Conservation (phyloP, 2,888 invertebrate genomes). For the Stratiomys singularior region DNA sequence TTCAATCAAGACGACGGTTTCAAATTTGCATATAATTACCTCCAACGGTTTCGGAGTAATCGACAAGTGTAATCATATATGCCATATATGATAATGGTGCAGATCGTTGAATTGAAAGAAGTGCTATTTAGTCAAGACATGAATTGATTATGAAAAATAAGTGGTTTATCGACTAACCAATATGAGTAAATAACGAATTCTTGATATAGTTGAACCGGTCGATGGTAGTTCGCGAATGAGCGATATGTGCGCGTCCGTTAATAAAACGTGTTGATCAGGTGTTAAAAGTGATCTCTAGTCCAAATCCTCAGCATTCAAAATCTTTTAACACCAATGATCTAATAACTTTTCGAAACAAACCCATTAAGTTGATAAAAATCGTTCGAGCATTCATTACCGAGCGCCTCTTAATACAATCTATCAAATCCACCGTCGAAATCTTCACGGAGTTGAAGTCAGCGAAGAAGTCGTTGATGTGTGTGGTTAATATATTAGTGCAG, state of each 20-base stretch:
- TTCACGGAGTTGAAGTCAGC: too few relatives aligned
- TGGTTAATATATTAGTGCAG: background rate
- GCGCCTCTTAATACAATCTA: too few relatives aligned
- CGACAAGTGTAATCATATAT: slow-evolving; percentile 15
- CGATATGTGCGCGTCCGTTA: background rate
- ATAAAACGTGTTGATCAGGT: background rate
- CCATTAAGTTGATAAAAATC: too few relatives aligned
- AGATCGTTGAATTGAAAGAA: slow-evolving; percentile 2
- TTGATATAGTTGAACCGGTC: slow-evolving; percentile 16
- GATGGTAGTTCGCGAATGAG: background rate
- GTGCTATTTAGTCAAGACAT: background rate
- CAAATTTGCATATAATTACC: slow-evolving; percentile 1
- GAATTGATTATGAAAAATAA: slow-evolving; percentile 16
- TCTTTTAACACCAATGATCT: too few relatives aligned
- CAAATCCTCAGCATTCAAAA: background rate
- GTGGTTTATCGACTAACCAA: slow-evolving; percentile 31
- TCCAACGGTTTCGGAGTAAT: background rate
- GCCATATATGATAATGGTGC: background rate
- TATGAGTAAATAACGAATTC: background rate
- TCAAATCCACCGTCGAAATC: too few relatives aligned
- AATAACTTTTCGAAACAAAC: too few relatives aligned
- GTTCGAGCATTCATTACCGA: too few relatives aligned
- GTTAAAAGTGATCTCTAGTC: background rate
- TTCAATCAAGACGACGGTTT: background rate
- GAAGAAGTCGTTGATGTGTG: too few relatives aligned